phyloP scores from a whole-genome alignment of 2,113 vertebrate genomes.

The Myrmecobius fasciatus region DNA sequence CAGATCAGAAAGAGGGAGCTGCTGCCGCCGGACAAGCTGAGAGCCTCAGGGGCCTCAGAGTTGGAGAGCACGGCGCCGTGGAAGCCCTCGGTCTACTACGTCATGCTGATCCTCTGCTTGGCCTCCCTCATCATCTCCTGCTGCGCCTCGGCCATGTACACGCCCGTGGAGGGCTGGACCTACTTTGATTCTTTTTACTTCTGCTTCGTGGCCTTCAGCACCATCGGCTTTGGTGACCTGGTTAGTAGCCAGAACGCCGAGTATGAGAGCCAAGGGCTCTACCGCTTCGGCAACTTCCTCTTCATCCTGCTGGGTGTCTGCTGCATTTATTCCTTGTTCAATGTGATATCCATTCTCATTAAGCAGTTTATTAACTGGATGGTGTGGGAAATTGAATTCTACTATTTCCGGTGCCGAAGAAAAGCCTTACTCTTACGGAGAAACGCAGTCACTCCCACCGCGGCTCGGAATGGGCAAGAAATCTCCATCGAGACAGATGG shows the following conservation, averaged over 20 bases:
- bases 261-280: constrained; percentile 90
- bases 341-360: constrained; percentile 97
- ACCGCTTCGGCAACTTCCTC: constrained; percentile 93
- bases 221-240: constrained; percentile 97
- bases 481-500: constrained; percentile 92
- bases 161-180: constrained; percentile 93
- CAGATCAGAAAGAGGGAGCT: constrained; percentile 87
- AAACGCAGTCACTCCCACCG: constrained; percentile 92
- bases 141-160: constrained; percentile 95
- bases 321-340: constrained; percentile 98
- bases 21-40: constrained; percentile 79
- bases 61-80: constrained; percentile 87
- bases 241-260: constrained; percentile 93
- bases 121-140: constrained; percentile 94
- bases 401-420: constrained; percentile 87
- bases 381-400: constrained; percentile 87
- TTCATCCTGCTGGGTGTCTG: constrained; percentile 97
- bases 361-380: constrained; percentile 98
- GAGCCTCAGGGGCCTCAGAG: constrained; percentile 64
- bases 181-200: constrained; percentile 98
- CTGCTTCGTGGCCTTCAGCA: constrained; percentile 99
- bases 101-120: constrained; percentile 94
- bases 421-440: constrained; percentile 85
- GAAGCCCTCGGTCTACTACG: constrained; percentile 98
- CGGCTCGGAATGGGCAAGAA: constrained; percentile 84